phyloP scores from a whole-genome alignment of 2,797 vertebrate genomes.

The Sus cebifrons region DNA sequence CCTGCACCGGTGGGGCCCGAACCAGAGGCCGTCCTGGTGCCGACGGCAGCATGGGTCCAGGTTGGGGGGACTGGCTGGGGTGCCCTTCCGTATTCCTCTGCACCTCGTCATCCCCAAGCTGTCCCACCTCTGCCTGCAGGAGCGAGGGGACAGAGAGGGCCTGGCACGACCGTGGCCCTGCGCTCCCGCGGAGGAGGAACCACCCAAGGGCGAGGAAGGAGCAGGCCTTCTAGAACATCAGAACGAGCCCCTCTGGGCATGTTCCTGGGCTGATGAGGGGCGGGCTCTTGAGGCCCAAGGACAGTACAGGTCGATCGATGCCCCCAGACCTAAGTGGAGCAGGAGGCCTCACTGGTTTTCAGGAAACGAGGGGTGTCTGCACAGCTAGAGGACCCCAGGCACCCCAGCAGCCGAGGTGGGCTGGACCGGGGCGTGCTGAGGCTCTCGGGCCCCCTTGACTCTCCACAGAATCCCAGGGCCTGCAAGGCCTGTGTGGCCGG shows the following conservation, averaged over 20 bases:
- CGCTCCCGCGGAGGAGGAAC: background rate
- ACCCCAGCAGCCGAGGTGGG: background rate
- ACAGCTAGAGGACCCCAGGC: background rate
- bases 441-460: fast-evolving
- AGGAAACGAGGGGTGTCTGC: fast-evolving
- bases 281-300: background rate
- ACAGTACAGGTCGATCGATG: background rate
- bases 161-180: background rate
- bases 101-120: no score
- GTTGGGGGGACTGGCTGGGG: no score
- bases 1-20: no score
- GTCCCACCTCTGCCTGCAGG: background rate
- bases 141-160: background rate
- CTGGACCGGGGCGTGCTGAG: no score
- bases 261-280: fast-evolving
- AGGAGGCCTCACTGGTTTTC: background rate
- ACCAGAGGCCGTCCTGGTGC: background rate
- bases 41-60: background rate
- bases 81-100: background rate
- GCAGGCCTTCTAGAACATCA: background rate
- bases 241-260: fast-evolving
- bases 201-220: background rate
- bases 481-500: background rate
- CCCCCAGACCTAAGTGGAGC: background rate
- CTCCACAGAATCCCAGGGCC: fast-evolving